These are phyloP conservation scores for Leptura quadrifasciata DNA, from an alignment of 2,888 invertebrate genomes.

Conservation along the genomic window DNA sequence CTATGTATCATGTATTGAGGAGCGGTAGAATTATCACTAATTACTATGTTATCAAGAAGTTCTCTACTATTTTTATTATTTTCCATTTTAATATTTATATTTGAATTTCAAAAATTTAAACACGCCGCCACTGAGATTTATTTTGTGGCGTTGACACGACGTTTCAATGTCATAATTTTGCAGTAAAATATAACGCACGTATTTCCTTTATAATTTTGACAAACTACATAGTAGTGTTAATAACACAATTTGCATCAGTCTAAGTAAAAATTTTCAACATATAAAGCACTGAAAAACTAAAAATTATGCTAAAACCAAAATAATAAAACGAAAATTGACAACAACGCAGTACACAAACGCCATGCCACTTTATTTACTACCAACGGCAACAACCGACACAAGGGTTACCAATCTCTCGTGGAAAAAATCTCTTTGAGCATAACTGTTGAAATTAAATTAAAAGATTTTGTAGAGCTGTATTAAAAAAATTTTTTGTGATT, in stretches of 20 bases:
- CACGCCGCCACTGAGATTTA: slow-evolving; percentile 64
- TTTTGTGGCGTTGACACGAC: slow-evolving; percentile 68
- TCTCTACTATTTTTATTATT: slow-evolving; percentile 64
- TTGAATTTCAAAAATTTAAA: slow-evolving; percentile 58
- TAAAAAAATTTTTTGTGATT: too few relatives aligned
- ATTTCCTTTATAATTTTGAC: slow-evolving; percentile 9
- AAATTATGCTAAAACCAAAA: slow-evolving; percentile 60
- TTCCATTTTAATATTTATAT: slow-evolving; percentile 61
- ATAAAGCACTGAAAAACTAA: slow-evolving; percentile 39
- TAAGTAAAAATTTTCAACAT: slow-evolving; percentile 26
- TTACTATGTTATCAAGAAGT: slow-evolving; percentile 71
- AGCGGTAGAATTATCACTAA: slow-evolving; percentile 66
- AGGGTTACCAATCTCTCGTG: neutral
- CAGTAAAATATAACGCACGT: slow-evolving; percentile 44
- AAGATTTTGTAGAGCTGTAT: too few relatives aligned
- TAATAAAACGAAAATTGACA: slow-evolving; percentile 73
- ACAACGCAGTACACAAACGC: slow-evolving; percentile 69
- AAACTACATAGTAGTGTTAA: slow-evolving; percentile 23
- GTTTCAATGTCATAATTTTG: slow-evolving; percentile 70
- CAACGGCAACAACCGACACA: neutral
- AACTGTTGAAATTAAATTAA: too few relatives aligned
- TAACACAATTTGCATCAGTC: slow-evolving; percentile 8
- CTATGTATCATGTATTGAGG: slow-evolving; percentile 72
- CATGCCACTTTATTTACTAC: slow-evolving; percentile 46
- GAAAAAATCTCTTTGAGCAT: neutral